Evolutionary conservation across 2,797 vertebrate species (phyloP), one percentile per base, ranked within the genome.

Genomic region (Sylvia borin): DNA sequence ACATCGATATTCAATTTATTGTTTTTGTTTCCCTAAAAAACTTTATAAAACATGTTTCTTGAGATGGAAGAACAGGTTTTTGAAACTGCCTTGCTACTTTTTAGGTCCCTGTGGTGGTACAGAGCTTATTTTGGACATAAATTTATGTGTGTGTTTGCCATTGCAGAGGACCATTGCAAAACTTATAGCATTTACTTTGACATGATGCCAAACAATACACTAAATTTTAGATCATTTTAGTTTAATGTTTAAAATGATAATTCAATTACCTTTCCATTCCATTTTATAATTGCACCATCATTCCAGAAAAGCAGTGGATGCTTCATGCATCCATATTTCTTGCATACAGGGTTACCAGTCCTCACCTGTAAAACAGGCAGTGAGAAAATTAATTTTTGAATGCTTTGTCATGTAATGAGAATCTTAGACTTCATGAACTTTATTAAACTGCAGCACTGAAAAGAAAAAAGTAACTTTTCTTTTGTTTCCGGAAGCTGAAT

Each of bases 1-100:
- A 29, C 5, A 48, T n/a, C 6, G 50, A 26, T 40, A 51, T 7
- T 42, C 40, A 85, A 53, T 54, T 48, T 85, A 3, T 25, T 55
- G 34, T 0, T 2, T 14, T 74, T 61, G 51, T 29, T 4, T 2
- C 2, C 4, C 10, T 6, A 5, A 50, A 36, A 43, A 20, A 16
- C 8, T 60, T 60, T 47, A 34, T 48, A 51, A 48, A 82, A 32
- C 16, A 6, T 11, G 1, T 45, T 75, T 79, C 34, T 27, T 73
- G 60, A 57, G 16, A 50, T 9, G 6, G 16, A 79, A 53, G 19
- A 91, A 60, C 9, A 67, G 10, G 31, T 80, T 94, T 92, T 29
- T 88, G 45, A 80, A 88, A 67, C 3, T 34, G 7, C 48, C 57
- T 70, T 73, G 1, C 3, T 60, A 50, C 8, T 62, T 64, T 3